Base-by-base conservation (phyloP, 2,888 invertebrate species). In the Cephus spinipes region DNA sequence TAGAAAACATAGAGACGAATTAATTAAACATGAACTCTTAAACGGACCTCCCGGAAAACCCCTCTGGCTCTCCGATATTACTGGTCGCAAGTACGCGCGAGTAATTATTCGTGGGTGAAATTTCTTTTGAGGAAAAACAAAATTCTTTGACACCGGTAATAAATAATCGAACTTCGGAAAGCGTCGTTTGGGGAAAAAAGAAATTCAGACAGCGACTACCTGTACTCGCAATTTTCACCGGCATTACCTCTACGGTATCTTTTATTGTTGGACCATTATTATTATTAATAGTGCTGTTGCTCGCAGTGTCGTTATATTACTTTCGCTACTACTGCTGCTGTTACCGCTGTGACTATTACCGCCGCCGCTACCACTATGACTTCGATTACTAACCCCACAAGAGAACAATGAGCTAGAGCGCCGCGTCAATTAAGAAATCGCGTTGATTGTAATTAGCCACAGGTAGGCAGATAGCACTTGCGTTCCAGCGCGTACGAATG, bases 1-100 rank as follows among this genome's bases (percentile, higher is more conserved):
- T 4, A 81, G 81, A 73, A 73, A 32, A 32, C 33, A 32, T 31
- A 71, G 0, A 71, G 31, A 32, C n/a, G 69, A 33, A 71, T 30
- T 30, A 31, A 23, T 33, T 12, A 12, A 76, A 34, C 11, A 77
- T 15, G 69, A 69, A 73, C 9, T 69, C 68, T 33, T 68, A 76
- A 12, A 3, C 3, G 12, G 3, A 35, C 12, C 35, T 35, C 12
- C 12, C 12, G 35, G 3, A 35, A 35, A 12, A 12, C 12, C 35
- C 35, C 35, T 35, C 35, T 35, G 35, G 35, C 12, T 35, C 12
- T 35, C 1, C 12, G 12, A 1, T 1, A 74, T 12, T 4, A 23
- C 3, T 32, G 2, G 6, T 35, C 34, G 12, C 23, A 35, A n/a
- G 35, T 0, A 35, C 35, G 68, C 15, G n/a, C 15, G 12, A 76